Percentiles rank a stretch among this genome's conserved stretches.
Evolutionary conservation across 2,113 vertebrate genomes (phyloP).

Genomic region (Paraplagusia blochii): DNA sequence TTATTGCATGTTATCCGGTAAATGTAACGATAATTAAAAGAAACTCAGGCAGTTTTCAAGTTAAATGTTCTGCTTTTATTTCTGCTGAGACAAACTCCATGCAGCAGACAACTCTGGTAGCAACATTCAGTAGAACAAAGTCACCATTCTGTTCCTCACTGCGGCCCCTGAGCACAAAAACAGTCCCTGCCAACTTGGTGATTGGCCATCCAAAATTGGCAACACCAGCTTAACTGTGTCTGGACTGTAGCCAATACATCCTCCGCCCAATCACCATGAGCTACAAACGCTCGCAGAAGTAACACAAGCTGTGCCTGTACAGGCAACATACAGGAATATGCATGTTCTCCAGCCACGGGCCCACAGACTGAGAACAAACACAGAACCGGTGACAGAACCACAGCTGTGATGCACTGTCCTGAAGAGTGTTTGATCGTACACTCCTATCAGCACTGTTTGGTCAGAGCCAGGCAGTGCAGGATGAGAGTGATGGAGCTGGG

Average conservation of each 20-base stretch:
- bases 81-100: no score
- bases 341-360: no score
- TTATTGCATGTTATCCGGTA: no score
- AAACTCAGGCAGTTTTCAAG: no score
- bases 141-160: conserved; percentile 40
- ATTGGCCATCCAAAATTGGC: conserved; percentile 49
- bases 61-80: no score
- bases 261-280: background rate
- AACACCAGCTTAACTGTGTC: conserved; percentile 23
- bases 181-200: conserved; percentile 48
- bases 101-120: conserved; percentile 17
- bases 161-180: conserved; percentile 27
- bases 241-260: conserved; percentile 37
- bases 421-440: background rate
- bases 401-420: no score
- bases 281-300: background rate
- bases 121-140: conserved; percentile 41
- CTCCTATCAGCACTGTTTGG: conserved; percentile 3
- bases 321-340: conserved; percentile 3
- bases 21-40: no score
- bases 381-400: background rate
- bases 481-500: conserved; percentile 26
- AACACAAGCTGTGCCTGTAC: conserved; percentile 32
- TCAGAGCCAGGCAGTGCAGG: conserved; percentile 31
- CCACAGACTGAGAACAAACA: background rate